A percentile compares a stretch with the other conserved stretches of the same genome.
Evolutionary conservation across 2,888 invertebrate genomes (phyloP).

Genomic region (Barypeithes pellucidus): DNA sequence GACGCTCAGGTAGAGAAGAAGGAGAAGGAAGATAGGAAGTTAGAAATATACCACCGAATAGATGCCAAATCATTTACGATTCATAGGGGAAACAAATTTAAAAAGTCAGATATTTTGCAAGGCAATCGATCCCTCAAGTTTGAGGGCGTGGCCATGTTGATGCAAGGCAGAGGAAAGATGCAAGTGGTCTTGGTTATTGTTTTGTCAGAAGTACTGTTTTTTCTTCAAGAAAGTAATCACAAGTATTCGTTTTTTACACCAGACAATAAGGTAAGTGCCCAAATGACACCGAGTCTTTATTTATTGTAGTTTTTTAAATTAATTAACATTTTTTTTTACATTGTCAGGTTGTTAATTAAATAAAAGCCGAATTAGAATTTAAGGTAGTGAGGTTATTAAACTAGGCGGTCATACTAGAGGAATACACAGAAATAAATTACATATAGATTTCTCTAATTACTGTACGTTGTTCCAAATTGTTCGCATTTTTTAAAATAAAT

Average conservation of each 20-base stretch:
- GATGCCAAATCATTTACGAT: slow-evolving; percentile 94
- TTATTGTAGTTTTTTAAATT: too few species aligned
- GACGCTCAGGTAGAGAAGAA: slow-evolving; percentile 95
- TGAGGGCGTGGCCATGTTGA: slow-evolving; percentile 91
- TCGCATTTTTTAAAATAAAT: too few species aligned
- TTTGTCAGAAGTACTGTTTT: slow-evolving; percentile 92
- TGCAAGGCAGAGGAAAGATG: slow-evolving; percentile 94
- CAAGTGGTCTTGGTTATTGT: slow-evolving; percentile 91
- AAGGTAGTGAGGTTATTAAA: too few species aligned
- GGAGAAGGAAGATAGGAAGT: slow-evolving; percentile 89
- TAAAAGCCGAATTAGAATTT: too few species aligned
- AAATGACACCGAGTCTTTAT: not conserved
- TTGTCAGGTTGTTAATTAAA: too few species aligned
- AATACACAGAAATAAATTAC: too few species aligned
- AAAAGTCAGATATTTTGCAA: slow-evolving; percentile 91
- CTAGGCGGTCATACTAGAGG: too few species aligned
- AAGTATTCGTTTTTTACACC: slow-evolving; percentile 95
- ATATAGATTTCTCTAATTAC: too few species aligned
- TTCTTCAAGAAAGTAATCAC: slow-evolving; percentile 91
- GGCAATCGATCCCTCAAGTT: slow-evolving; percentile 88
- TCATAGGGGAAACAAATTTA: slow-evolving; percentile 90
- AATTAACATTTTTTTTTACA: slow-evolving; percentile 8
- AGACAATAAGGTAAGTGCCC: slow-evolving; percentile 85
- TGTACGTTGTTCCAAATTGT: too few species aligned
- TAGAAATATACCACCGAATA: slow-evolving; percentile 93